phyloP scores from a whole-genome alignment of 2,888 invertebrate species.

The Nephrocerus scutellatus region DNA sequence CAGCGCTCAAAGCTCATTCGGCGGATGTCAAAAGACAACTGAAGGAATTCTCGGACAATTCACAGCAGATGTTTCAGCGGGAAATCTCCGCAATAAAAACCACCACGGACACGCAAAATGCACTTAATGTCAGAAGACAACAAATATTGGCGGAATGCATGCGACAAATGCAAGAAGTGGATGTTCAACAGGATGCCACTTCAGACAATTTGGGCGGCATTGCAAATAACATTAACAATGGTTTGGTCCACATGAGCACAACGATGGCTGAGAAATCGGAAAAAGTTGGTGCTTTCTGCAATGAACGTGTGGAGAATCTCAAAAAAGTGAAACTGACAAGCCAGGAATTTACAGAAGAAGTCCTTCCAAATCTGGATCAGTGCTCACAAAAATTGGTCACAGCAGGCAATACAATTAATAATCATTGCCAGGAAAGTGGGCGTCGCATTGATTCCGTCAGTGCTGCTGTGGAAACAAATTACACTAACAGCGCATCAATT shows the following conservation, averaged over 20 bases:
- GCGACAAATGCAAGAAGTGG: slow-evolving; percentile 38
- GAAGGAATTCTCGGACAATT: slow-evolving; percentile 11
- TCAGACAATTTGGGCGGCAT: slow-evolving; percentile 24
- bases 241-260: slow-evolving; percentile 4
- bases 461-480: slow-evolving; percentile 16
- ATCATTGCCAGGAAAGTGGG: slow-evolving; percentile 23
- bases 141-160: slow-evolving; percentile 28
- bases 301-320: slow-evolving; percentile 6
- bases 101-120: slow-evolving; percentile 10
- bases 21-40: slow-evolving; percentile 26
- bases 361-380: not conserved
- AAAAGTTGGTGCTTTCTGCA: slow-evolving; percentile 11
- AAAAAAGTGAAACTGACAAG: no score
- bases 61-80: slow-evolving; percentile 10
- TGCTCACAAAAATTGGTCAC: not conserved
- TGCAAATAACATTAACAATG: slow-evolving; percentile 24
- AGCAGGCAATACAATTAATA: slow-evolving; percentile 25
- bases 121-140: slow-evolving; percentile 14
- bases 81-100: slow-evolving; percentile 15
- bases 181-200: slow-evolving; percentile 32
- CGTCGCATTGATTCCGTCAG: slow-evolving; percentile 20
- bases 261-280: slow-evolving; percentile 4
- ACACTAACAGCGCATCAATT: slow-evolving; percentile 18
- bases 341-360: no score
- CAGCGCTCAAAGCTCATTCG: slow-evolving; percentile 25